Evolutionary conservation across 2,113 vertebrate genomes (phyloP).

Genomic region (Panurus biarmicus): DNA sequence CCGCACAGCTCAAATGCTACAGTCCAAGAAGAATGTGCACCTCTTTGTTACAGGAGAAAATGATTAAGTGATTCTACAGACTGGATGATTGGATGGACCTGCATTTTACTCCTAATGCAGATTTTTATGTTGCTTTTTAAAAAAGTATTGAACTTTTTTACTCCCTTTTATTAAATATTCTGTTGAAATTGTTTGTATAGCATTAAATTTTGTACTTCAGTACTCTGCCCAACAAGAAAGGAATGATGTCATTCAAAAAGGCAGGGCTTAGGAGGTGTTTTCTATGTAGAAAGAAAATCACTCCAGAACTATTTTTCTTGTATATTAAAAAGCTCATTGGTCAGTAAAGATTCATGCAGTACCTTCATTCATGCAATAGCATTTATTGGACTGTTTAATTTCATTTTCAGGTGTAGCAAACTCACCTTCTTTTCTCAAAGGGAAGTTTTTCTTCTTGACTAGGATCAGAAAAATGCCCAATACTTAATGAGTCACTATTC

Average conservation of each 20-base stretch:
- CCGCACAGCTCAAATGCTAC: conserved; percentile 91
- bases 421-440: background rate
- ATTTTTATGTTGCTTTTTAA: background rate
- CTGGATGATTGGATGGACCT: background rate
- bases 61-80: conserved; percentile 7
- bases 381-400: background rate
- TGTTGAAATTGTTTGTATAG: background rate
- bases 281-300: background rate
- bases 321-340: background rate
- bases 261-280: background rate
- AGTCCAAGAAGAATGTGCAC: conserved; percentile 86
- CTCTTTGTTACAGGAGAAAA: conserved; percentile 91
- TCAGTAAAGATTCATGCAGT: background rate
- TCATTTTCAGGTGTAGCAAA: background rate
- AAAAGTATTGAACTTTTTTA: background rate
- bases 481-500: background rate
- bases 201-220: background rate
- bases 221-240: background rate
- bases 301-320: background rate
- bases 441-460: background rate
- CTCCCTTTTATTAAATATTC: background rate
- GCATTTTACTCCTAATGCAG: background rate
- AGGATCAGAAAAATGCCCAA: background rate
- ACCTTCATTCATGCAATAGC: too few species aligned
- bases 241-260: background rate